Conservation (phyloP, 2,797 vertebrate species). For the Lophius americanus region DNA sequence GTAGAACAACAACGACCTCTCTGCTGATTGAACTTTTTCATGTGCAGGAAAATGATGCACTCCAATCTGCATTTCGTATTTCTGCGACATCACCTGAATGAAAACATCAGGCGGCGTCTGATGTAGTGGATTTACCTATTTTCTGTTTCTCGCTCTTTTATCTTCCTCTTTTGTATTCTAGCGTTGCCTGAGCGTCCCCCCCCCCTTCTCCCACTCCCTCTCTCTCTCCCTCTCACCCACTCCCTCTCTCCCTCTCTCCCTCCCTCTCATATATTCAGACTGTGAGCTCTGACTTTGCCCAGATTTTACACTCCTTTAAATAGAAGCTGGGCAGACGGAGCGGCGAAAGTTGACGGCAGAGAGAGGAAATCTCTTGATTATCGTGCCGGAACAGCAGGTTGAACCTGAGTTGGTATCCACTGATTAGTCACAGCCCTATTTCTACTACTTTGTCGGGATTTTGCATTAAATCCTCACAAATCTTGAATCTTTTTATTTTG, state of each 20-base stretch:
- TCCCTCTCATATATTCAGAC: no score
- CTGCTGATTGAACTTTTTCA: constrained; percentile 12
- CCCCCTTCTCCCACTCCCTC: not conserved
- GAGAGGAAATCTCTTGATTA: no score
- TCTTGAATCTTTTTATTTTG: no score
- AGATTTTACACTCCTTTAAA: no score
- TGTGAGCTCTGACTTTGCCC: no score
- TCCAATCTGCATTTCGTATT: constrained; percentile 17
- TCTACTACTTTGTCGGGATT: no score
- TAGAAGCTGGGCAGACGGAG: no score
- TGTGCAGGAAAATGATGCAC: not conserved
- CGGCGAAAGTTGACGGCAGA: no score
- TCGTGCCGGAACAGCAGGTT: no score
- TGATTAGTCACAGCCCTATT: no score
- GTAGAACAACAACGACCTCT: constrained; percentile 17
- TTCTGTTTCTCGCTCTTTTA: constrained; percentile 17
- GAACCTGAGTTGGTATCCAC: no score
- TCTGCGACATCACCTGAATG: constrained; percentile 1
- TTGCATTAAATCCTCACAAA: no score
- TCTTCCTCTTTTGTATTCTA: constrained; percentile 5
- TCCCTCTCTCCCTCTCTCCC: not conserved
- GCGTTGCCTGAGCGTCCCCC: constrained; percentile 2
- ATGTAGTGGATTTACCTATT: constrained; percentile 13
- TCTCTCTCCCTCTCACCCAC: constrained; percentile 3
- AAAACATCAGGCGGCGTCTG: not conserved